Conservation (phyloP, 2,113 vertebrate species). For the Aix galericulata region DNA sequence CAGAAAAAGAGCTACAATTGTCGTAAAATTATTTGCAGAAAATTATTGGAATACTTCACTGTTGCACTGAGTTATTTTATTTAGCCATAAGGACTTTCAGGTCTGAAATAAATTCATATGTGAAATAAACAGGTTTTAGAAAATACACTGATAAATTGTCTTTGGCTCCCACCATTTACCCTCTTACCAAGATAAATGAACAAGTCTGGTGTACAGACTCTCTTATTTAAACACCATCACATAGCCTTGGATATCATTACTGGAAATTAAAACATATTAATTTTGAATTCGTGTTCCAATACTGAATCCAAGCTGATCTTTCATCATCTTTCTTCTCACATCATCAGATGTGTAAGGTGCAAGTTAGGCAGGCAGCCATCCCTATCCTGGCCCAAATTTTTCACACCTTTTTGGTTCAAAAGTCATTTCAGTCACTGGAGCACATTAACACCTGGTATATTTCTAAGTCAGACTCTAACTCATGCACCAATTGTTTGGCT, state of each 20-base stretch:
- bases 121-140: constrained; percentile 39
- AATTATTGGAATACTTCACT: not conserved
- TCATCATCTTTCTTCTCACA: not conserved
- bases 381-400: not conserved
- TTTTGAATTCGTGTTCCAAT: not conserved
- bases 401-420: not conserved
- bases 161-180: constrained; percentile 7
- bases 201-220: not conserved
- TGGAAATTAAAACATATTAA: not conserved
- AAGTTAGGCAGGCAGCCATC: not conserved
- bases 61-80: not conserved
- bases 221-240: not conserved
- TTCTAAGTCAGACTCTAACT: not conserved
- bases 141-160: not conserved
- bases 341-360: not conserved
- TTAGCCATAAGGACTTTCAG: not conserved
- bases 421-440: not conserved
- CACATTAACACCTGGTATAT: not conserved
- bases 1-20: constrained; percentile 30
- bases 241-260: not conserved
- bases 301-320: not conserved
- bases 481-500: not conserved
- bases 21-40: constrained; percentile 7
- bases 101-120: not conserved
- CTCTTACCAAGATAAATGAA: constrained; percentile 2